Conservation (phyloP, 2,797 vertebrate species). For the Tauraco hartlaubi region DNA sequence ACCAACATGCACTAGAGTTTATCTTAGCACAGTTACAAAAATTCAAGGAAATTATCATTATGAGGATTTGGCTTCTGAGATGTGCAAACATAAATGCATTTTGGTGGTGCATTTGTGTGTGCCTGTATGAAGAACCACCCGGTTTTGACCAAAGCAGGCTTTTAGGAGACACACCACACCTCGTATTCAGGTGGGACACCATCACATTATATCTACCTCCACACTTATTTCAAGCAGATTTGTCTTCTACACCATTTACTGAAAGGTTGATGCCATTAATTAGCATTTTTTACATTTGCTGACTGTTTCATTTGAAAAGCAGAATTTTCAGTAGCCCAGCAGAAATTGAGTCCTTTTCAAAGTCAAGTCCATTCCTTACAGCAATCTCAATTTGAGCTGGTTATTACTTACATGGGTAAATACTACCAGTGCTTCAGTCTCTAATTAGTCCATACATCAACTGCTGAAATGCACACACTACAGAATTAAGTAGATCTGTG, state of each 20-base stretch:
- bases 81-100: background rate
- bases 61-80: background rate
- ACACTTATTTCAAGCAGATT: background rate
- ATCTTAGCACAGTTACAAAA: background rate
- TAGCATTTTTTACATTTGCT: background rate
- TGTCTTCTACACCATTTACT: background rate
- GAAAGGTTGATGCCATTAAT: background rate
- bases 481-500: background rate
- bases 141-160: background rate
- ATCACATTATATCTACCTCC: background rate
- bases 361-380: background rate
- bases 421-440: background rate
- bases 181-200: background rate
- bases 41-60: background rate
- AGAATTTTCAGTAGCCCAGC: background rate
- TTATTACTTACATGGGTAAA: background rate
- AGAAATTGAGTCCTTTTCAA: background rate
- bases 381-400: background rate
- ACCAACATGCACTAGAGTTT: background rate
- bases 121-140: background rate
- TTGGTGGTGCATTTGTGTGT: background rate
- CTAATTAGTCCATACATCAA: background rate
- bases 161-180: accelerated
- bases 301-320: background rate
- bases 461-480: background rate